These are phyloP conservation scores for Mico argentatus DNA, from an alignment of 2,797 vertebrate genomes.

Conservation along the genomic window DNA sequence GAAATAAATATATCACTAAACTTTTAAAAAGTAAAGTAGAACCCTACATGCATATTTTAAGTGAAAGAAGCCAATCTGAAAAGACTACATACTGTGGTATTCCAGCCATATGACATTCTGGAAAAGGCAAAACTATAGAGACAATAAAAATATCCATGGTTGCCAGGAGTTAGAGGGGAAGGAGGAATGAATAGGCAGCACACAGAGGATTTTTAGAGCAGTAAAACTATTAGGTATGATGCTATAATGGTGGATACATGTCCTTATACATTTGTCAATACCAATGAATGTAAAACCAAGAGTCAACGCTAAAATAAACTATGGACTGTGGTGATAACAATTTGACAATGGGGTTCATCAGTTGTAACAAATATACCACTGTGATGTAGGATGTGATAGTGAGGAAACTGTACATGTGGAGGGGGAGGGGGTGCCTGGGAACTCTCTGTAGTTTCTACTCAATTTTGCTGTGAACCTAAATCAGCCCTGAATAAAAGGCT, in stretches of 20 bases:
- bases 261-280: not conserved
- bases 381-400: not conserved
- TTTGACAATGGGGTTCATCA: not conserved
- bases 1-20: conserved; percentile 12
- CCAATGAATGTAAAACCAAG: not conserved
- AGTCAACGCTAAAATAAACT: not conserved
- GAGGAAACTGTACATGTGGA: not conserved
- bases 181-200: not conserved
- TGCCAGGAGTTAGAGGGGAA: not conserved
- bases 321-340: not conserved
- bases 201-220: not conserved
- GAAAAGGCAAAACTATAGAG: conserved; percentile 6
- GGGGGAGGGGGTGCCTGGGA: not conserved
- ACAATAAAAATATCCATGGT: not conserved
- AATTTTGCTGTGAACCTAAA: not conserved
- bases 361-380: not conserved
- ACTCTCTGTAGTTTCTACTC: not conserved
- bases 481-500: not conserved
- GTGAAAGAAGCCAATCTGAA: not conserved
- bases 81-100: not conserved
- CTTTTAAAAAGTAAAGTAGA: conserved; percentile 6
- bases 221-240: not conserved
- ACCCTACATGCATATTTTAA: not conserved
- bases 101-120: not conserved
- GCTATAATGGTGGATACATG: not conserved